A percentile compares a stretch with the other conserved stretches of the same genome.
These are phyloP conservation scores for Aphrophora alni DNA, from an alignment of 2,888 invertebrate genomes.

Conservation along the genomic window DNA sequence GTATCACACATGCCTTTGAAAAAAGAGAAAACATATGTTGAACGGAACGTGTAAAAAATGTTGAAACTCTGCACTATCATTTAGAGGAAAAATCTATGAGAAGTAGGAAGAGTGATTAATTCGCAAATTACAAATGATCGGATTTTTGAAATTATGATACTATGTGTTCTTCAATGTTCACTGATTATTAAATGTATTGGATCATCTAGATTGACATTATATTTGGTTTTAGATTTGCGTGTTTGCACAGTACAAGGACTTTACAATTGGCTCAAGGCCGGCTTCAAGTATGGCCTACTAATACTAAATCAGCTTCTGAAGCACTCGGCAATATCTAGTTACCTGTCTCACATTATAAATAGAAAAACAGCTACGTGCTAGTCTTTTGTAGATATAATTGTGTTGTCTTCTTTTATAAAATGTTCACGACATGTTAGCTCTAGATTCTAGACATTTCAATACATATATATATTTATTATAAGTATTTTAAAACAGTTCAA, in stretches of 20 bases:
- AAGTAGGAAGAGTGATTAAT: no score
- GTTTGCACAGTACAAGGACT: slow-evolving; percentile 93
- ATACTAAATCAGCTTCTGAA: not conserved
- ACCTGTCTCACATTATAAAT: not conserved
- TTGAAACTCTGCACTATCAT: no score
- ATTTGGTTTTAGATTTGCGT: slow-evolving; percentile 80
- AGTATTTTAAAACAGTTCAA: not conserved
- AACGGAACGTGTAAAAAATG: no score
- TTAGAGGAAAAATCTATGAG: no score
- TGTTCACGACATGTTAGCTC: not conserved
- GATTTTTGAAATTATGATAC: no score
- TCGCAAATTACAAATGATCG: no score
- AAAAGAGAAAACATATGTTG: no score
- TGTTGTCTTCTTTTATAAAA: not conserved
- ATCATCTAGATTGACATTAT: slow-evolving; percentile 14
- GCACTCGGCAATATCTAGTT: not conserved
- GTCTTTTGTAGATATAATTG: not conserved
- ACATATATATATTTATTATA: not conserved
- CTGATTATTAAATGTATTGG: no score
- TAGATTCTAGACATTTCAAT: not conserved
- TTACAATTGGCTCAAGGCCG: slow-evolving; percentile 82
- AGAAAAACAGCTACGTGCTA: no score
- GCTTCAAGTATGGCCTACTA: slow-evolving; percentile 25
- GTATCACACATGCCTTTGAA: no score
- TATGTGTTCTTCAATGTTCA: no score